Base-by-base conservation (phyloP, 2,888 invertebrate genomes). In the Cheilosia vernalis region DNA sequence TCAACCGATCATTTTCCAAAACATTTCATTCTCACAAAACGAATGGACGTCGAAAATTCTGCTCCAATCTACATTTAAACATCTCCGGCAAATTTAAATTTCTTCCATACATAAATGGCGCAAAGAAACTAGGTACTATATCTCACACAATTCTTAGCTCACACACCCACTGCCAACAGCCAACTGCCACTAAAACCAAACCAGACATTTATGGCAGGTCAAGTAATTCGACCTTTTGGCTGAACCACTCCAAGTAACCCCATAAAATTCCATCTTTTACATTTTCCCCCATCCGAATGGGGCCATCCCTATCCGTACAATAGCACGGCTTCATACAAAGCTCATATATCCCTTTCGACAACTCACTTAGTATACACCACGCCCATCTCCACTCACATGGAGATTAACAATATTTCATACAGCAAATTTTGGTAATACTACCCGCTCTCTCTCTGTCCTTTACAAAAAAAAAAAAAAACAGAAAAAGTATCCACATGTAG, bases 321-420 rank as follows among this genome's bases (percentile, higher is more conserved):
- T 37, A 15, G 24, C 21, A 56, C n/a, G 56, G 61, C 21, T 49
- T 67, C 47, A 49, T 37, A 49, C 49, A 61, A 60, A 53, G 17
- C 60, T 63, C 55, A 60, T 64, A 64, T 77, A 78, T 83, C 78
- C 82, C 19, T 78, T 83, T 83, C 66, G 78, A 83, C 72, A 73
- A 73, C 70, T 83, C 72, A 66, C 78, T 78, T 83, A 72, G 33
- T 67, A 72, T 64, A 66, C 66, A 58, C 63, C 58, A 64, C 67
- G 27, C 78, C 67, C 66, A 66, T 47, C 49, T 74, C 55, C 67
- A 66, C 66, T 73, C 78, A 69, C 63, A 69, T 73, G 61, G 42
- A 80, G 69, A 70, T 73, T 74, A 73, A 74, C 67, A 63, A 79
- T 80, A 84, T 80, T 84, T 74, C 74, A 80, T 73, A 73, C 9